phyloP scores from a whole-genome alignment of 2,797 vertebrate genomes.

The Enteromius radiatus region DNA sequence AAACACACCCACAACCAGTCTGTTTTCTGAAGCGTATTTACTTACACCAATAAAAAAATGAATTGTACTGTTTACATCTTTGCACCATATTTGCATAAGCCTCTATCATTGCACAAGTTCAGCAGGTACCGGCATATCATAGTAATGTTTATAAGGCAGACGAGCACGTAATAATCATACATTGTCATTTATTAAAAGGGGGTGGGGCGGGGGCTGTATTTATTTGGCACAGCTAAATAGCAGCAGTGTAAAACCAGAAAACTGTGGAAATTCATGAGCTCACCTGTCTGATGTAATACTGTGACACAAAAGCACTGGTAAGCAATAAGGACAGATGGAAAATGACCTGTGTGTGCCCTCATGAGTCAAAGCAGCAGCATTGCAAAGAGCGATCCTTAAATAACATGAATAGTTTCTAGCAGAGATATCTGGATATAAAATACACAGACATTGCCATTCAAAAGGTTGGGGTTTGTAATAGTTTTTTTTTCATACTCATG shows the following conservation, averaged over 20 bases:
- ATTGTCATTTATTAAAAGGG: conserved; percentile 2
- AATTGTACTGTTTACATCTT: conserved; percentile 43
- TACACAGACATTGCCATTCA: neutral
- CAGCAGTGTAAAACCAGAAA: conserved; percentile 51
- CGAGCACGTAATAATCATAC: conserved; percentile 4
- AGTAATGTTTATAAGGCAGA: conserved; percentile 37
- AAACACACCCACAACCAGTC: neutral
- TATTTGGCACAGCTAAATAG: conserved; percentile 51
- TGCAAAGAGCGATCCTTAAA: conserved; percentile 31
- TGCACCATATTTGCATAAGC: conserved; percentile 41
- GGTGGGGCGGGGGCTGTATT: neutral
- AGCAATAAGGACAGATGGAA: conserved; percentile 38
- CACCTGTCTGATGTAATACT: conserved; percentile 19
- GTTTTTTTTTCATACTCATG: neutral
- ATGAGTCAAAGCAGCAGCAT: conserved; percentile 31
- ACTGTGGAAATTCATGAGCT: conserved; percentile 33
- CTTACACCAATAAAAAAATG: conserved; percentile 54
- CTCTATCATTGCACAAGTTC: conserved; percentile 36
- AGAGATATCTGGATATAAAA: conserved; percentile 16
- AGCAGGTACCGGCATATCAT: conserved; percentile 10
- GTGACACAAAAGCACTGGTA: conserved; percentile 29
- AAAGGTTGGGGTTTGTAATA: neutral
- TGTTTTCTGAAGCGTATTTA: conserved; percentile 52
- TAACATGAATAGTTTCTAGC: neutral
- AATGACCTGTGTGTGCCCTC: conserved; percentile 10